Evolutionary conservation across 1,140 invertebrate genomes (phyloP), one percentile per base, ranked within the genome.

Genomic region (Telenomus remus): DNA sequence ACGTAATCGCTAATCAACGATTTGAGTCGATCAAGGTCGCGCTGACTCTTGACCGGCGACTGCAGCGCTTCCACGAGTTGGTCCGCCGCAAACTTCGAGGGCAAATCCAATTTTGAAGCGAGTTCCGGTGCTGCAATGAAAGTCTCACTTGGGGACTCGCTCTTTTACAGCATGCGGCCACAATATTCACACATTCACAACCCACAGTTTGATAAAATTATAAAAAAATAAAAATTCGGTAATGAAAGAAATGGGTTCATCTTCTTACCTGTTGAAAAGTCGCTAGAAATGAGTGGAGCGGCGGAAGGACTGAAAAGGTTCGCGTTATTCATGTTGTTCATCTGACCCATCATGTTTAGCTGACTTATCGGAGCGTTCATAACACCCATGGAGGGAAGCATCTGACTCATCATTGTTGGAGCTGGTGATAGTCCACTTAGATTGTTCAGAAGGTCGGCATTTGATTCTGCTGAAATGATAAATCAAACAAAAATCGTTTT

Each of bases 371-470:
- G 19, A 27, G 19, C 19, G 6, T 27, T 27, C 19, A 27, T 27
- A 27, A 27, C 19, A 27, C 19, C 19, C 19, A 27, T 6, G 19
- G 19, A 27, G 6, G 19, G 19, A 27, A 3, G 1, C 2, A 27
- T 27, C 19, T 27, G 19, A 27, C 19, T 6, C 19, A 60, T 54
- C 13, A 43, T 4, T 2, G 85, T 63, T 44, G 82, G 72, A 19
- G 82, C 78, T 39, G 88, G 69, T 66, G 83, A 82, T 68, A 90
- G 89, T 46, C 83, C 85, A 19, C 81, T 81, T 54, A 92, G 81
- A 69, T 91, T 91, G 0, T 90, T 89, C 39, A 93, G 78, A 57
- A 92, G 86, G 86, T 93, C 92, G 8, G 87, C 83, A 56, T 88
- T 86, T 44, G 86, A 80, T 13, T 78, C 42, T 27, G 63, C 81